Evolutionary conservation across 2,797 vertebrate species (phyloP), one percentile per base, ranked within the genome.

Genomic region (Gallinago solitaria): DNA sequence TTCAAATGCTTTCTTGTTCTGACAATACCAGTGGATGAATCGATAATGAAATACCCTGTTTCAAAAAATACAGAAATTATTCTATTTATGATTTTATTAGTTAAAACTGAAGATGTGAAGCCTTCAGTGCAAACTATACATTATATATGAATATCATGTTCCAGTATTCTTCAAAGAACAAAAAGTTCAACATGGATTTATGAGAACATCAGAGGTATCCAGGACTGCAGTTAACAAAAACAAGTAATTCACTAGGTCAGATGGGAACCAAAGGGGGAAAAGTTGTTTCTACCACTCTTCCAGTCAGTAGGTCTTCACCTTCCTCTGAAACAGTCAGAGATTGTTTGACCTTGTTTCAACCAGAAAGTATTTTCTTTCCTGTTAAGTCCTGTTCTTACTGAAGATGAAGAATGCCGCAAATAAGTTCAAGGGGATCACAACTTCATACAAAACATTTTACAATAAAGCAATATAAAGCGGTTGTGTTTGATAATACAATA

Each of bases 1-100:
- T 82, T n/a, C 25, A 97, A 60, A 19, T 12, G 47, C 68, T 93
- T 96, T 45, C 20, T 61, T 76, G 97, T 97, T 80, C 59, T 97
- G 76, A 97, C 5, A 3, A 97, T 27, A 68, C 97, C 97, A 78
- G 16, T 95, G 71, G 79, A 83, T 68, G 90, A 39, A 84, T 69
- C n/a, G 2, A 97, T 94, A 43, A 7, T 20, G 70, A 97, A 97
- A 94, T 97, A 97, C 3, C 63, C 97, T 97, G 76, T 82, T 83
- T 17, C 27, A 56, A 56, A 53, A 79, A 47, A n/a, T 23, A 6
- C 12, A 63, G 4, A 56, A 74, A 43, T 71, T 75, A 83, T 27
- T 78, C 32, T 81, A 25, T 11, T 80, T 81, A 25, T 19, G 1
- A 60, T 82, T 79, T 43, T 39, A 5, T 48, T 76, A 33, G 28